phyloP scores from a whole-genome alignment of 23 tunicate genomes.

The Styela plicata region DNA sequence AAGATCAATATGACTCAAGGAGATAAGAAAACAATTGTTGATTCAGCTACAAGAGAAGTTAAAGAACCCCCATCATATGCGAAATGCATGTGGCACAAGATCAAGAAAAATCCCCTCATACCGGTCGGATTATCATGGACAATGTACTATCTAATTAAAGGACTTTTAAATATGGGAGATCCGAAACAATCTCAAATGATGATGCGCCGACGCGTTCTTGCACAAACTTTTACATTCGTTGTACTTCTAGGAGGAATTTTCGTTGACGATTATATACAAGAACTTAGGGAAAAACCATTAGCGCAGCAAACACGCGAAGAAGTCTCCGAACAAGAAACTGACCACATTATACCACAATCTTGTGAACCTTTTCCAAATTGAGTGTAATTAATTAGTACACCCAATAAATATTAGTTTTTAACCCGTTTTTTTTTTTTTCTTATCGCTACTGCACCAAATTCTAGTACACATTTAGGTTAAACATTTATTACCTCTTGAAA shows the following conservation, averaged over 20 bases:
- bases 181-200: constrained; percentile 43
- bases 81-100: neutral
- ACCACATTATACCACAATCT: neutral
- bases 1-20: neutral
- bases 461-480: neutral
- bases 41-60: neutral
- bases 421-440: no score
- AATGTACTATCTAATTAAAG: constrained; percentile 48
- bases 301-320: no score
- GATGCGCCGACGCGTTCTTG: constrained; percentile 72
- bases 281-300: neutral
- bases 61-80: neutral
- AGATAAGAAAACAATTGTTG: neutral
- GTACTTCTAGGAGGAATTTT: constrained; percentile 41
- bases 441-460: neutral
- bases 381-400: neutral
- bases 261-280: neutral
- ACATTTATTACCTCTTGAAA: neutral
- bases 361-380: neutral
- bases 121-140: constrained; percentile 56
- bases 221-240: constrained; percentile 61
- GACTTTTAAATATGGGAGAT: constrained; percentile 61
- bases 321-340: no score
- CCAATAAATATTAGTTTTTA: neutral
- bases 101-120: constrained; percentile 50